A percentile compares a stretch with the other conserved stretches of the same genome.
These are phyloP conservation scores for Digitonthophagus gazella DNA, from an alignment of 2,888 invertebrate species.

Conservation along the genomic window DNA sequence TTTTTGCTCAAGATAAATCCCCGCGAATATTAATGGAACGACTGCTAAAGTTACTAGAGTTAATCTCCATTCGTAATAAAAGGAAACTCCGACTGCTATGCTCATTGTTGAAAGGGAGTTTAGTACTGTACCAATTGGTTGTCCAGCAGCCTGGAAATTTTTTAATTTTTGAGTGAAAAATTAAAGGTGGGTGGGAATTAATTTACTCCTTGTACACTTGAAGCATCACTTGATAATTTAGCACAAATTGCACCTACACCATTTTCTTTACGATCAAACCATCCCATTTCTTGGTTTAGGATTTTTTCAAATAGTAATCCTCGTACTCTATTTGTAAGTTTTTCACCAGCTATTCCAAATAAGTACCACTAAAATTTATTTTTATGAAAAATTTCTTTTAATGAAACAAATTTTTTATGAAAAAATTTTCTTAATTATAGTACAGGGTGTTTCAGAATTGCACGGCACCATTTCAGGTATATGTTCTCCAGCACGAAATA, in stretches of 20 bases:
- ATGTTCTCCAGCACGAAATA: too few species aligned
- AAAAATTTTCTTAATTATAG: too few species aligned
- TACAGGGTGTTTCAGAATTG: too few species aligned
- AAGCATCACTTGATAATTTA: conserved; percentile 72
- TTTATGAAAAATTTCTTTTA: not conserved
- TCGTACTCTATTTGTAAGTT: conserved; percentile 71
- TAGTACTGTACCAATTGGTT: conserved; percentile 33
- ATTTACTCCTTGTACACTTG: conserved; percentile 74
- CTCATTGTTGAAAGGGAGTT: conserved; percentile 31
- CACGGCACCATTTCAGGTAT: too few species aligned
- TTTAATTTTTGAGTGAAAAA: not conserved
- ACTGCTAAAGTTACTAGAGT: conserved; percentile 32
- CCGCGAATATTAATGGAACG: conserved; percentile 32
- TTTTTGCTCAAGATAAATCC: conserved; percentile 32
- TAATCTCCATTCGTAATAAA: conserved; percentile 33
- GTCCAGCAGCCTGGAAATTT: conserved; percentile 32
- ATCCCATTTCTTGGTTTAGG: conserved; percentile 71
- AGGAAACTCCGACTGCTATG: conserved; percentile 30
- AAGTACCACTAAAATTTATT: conserved; percentile 21
- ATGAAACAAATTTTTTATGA: too few species aligned
- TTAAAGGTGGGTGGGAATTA: not conserved
- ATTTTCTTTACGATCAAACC: conserved; percentile 71
- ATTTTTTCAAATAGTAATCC: conserved; percentile 64
- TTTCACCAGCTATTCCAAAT: conserved; percentile 64
- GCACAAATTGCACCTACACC: conserved; percentile 75